Evolutionary conservation across 1,140 invertebrate genomes (phyloP).

Genomic region (Triops longicaudatus): DNA sequence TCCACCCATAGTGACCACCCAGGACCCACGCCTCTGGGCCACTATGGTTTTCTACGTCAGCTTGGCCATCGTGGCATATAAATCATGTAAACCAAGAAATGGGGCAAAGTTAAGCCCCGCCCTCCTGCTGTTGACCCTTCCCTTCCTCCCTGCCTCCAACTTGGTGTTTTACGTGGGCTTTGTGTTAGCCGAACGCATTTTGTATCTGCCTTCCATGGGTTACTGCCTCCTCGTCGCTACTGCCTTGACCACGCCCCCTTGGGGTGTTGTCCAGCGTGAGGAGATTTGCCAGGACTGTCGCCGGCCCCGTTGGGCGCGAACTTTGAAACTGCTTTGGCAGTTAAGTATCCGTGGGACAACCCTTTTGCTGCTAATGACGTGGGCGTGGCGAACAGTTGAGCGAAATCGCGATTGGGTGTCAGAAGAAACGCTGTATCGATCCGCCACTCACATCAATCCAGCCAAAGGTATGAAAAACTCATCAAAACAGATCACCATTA

Average conservation of each 20-base stretch:
- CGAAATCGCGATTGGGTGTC: slow-evolving; percentile 84
- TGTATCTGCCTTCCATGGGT: slow-evolving; percentile 92
- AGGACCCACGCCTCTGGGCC: slow-evolving; percentile 64
- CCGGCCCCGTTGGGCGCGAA: neutral
- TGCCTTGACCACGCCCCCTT: slow-evolving; percentile 45
- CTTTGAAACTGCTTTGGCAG: neutral
- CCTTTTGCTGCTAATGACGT: slow-evolving; percentile 53
- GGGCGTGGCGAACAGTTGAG: slow-evolving; percentile 65
- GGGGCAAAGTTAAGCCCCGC: neutral
- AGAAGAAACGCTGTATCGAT: slow-evolving; percentile 85
- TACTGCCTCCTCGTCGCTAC: slow-evolving; percentile 80
- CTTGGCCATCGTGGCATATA: neutral
- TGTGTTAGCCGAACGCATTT: slow-evolving; percentile 87
- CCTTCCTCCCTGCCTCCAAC: slow-evolving; percentile 86
- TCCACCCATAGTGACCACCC: slow-evolving; percentile 60
- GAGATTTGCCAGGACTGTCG: neutral
- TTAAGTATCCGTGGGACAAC: slow-evolving; percentile 37
- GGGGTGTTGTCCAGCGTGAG: neutral
- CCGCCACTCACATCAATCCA: slow-evolving; percentile 84
- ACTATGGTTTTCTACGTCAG: slow-evolving; percentile 58
- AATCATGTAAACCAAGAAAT: neutral
- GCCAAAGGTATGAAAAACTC: slow-evolving; percentile 72
- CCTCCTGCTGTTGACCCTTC: slow-evolving; percentile 41
- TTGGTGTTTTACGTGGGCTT: slow-evolving; percentile 93
- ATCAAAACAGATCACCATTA: no score